Conservation (phyloP, 2,888 invertebrate genomes). For the Phaedon cochleariae region DNA sequence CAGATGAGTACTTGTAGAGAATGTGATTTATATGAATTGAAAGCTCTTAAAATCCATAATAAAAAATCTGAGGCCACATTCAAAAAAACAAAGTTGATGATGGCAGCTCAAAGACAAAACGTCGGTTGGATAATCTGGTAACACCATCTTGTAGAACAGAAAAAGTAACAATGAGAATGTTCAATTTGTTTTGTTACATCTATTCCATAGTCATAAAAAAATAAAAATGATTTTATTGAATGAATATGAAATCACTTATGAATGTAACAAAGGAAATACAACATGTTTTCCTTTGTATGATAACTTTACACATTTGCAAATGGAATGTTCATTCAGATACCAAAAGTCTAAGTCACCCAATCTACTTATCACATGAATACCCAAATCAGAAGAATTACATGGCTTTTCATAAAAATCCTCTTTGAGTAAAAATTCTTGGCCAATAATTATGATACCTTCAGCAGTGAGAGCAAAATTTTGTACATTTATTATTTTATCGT, state of each 20-base stretch:
- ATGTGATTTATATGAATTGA: too few relatives aligned
- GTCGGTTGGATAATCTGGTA: too few relatives aligned
- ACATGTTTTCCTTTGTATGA: constrained; percentile 6
- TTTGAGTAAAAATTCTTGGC: constrained; percentile 1
- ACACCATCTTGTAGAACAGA: too few relatives aligned
- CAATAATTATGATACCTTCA: constrained; percentile 11
- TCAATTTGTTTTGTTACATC: too few relatives aligned
- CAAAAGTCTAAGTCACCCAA: constrained; percentile 1
- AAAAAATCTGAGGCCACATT: too few relatives aligned
- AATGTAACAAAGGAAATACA: constrained; percentile 9
- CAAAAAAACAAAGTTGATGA: too few relatives aligned
- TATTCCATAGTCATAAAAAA: not conserved
- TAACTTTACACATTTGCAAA: constrained; percentile 16
- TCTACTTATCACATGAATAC: constrained; percentile 8
- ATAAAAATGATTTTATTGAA: not conserved
- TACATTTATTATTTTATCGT: constrained; percentile 8
- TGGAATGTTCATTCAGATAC: constrained; percentile 7
- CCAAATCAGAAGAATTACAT: constrained; percentile 19
- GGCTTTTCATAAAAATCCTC: constrained; percentile 22
- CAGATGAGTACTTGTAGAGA: too few relatives aligned
- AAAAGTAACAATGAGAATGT: too few relatives aligned
- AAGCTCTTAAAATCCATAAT: too few relatives aligned
- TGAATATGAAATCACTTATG: not conserved
- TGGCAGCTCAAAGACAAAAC: too few relatives aligned
- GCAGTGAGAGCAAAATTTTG: constrained; percentile 15